Evolutionary conservation across 2,888 invertebrate genomes (phyloP), one percentile per base, ranked within the genome.

Genomic region (Microctonus hyperodae): DNA sequence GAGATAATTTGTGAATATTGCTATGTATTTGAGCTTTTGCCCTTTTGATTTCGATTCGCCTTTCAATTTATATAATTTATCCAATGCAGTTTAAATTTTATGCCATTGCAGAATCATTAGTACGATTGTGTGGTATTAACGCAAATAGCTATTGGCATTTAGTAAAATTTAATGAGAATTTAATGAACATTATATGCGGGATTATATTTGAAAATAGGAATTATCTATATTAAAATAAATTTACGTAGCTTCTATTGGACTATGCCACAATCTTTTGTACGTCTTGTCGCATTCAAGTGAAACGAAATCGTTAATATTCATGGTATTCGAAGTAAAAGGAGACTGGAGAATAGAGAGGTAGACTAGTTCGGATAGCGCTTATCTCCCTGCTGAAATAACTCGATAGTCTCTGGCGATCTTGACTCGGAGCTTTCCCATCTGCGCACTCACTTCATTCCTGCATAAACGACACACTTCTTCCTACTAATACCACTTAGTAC

Each of bases 311-410:
- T 81, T 81, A 81, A 82, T 81, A 81, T 82, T 82, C 81, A 81
- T 81, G 78, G 77, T 74, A 73, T 70, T 69, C 68, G 71, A 72
- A 72, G 76, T 74, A 65, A 72, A 74, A 40, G 72, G 64, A 64
- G 59, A 25, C 44, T 22, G n/a, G 0, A 58, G 37, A 40, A 13
- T 25, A 28, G 7, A 28, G 28, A 5, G 28, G 44, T 40, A 16
- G n/a, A 23, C 37, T 48, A 23, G 44, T 16, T 60, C 13, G 31
- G 28, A 60, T 44, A 60, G 31, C 76, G 78, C 79, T 81, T 80
- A 81, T 81, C 80, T 79, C 72, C 61, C 75, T 66, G 73, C 80
- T 80, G 80, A 80, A 81, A 81, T 80, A 80, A 79, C 79, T 80
- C 78, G 80, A 79, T 81, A 79, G 78, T 70, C 68, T 75, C 73